phyloP scores from a whole-genome alignment of 2,113 vertebrate genomes.

The Polypterus senegalus region DNA sequence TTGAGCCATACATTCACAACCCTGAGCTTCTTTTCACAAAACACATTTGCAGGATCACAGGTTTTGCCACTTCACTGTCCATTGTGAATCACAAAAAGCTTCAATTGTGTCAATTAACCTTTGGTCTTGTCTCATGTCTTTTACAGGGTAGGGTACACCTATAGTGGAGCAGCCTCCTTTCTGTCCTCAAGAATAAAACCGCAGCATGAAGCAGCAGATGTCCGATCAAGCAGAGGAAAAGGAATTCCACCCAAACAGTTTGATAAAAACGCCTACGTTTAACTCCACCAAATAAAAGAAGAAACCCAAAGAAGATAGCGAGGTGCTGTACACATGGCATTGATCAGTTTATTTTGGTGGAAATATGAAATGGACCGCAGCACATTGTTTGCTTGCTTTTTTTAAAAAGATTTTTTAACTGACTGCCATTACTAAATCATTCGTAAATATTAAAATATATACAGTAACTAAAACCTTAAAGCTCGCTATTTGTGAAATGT shows the following conservation, averaged over 20 bases:
- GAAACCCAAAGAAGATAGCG: background rate
- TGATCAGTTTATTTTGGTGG: background rate
- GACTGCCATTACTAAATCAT: background rate
- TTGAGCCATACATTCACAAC: too few species aligned
- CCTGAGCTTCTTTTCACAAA: too few species aligned
- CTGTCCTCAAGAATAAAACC: slow-evolving; percentile 56
- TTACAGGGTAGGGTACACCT: slow-evolving; percentile 51
- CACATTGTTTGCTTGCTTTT: background rate
- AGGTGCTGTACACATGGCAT: too few species aligned
- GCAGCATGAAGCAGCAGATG: slow-evolving; percentile 41
- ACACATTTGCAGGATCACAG: too few species aligned
- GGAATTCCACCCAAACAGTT: slow-evolving; percentile 45
- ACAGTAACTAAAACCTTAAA: background rate
- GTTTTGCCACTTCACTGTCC: too few species aligned
- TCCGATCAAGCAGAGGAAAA: slow-evolving; percentile 31
- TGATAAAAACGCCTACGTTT: slow-evolving; percentile 59
- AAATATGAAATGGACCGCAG: background rate
- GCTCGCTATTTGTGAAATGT: too few species aligned
- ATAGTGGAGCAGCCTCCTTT: slow-evolving; percentile 57
- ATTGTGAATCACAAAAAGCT: too few species aligned
- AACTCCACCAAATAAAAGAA: slow-evolving; percentile 11
- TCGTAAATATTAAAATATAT: background rate
- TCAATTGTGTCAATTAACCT: too few species aligned
- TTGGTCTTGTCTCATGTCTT: slow-evolving; percentile 21
- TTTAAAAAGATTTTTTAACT: background rate